These are phyloP conservation scores for Pseudotriccus pelzelni DNA, from an alignment of 2,797 vertebrate genomes.

Conservation along the genomic window DNA sequence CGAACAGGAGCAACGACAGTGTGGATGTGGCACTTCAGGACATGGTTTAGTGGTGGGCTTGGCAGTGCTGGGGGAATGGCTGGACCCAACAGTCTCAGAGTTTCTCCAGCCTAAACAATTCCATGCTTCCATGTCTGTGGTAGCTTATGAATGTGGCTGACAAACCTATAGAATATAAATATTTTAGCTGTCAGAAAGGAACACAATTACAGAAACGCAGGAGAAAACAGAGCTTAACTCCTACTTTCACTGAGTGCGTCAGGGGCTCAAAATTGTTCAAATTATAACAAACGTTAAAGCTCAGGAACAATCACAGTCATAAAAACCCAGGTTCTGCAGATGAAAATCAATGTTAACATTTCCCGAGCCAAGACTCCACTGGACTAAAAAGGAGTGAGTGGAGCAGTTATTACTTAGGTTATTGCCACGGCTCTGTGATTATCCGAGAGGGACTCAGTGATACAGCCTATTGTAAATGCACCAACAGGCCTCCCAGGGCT, in stretches of 20 bases:
- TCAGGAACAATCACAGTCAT: conserved; percentile 59
- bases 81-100: not conserved
- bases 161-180: not conserved
- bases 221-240: conserved; percentile 50
- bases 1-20: fast-evolving
- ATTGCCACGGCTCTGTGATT: conserved; percentile 65
- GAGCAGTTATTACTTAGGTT: conserved; percentile 70
- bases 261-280: not conserved
- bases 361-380: conserved; percentile 63
- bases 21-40: not conserved
- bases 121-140: fast-evolving
- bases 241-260: conserved; percentile 34
- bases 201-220: not conserved
- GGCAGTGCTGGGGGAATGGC: not conserved
- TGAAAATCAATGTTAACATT: conserved; percentile 72
- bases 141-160: not conserved
- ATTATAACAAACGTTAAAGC: conserved; percentile 69
- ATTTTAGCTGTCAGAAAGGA: conserved; percentile 47
- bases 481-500: conserved; percentile 44
- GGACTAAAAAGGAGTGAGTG: conserved; percentile 73
- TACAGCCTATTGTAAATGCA: conserved; percentile 67
- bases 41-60: not conserved
- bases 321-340: conserved; percentile 65
- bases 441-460: conserved; percentile 64
- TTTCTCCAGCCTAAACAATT: not conserved